These are phyloP conservation scores for Corydoras maculifer DNA, from an alignment of 2,113 vertebrate genomes.

Conservation along the genomic window DNA sequence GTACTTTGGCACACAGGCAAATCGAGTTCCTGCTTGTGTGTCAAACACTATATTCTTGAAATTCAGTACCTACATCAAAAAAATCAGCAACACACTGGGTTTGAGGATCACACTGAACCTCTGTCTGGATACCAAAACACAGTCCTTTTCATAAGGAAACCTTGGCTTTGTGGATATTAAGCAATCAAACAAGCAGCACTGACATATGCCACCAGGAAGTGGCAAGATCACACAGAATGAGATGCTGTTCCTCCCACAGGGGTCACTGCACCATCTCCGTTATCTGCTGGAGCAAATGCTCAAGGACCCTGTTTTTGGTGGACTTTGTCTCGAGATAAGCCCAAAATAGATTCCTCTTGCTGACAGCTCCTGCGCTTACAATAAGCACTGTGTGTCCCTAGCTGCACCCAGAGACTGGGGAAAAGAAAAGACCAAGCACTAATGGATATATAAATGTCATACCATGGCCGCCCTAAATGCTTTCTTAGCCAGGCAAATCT, in stretches of 20 bases:
- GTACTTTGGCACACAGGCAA: no score
- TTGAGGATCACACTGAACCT: no score
- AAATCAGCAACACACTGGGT: no score
- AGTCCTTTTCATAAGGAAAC: not conserved
- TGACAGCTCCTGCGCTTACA: conserved; percentile 53
- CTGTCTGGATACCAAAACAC: no score
- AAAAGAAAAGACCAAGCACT: conserved; percentile 12
- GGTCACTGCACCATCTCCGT: conserved; percentile 61
- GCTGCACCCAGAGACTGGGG: not conserved
- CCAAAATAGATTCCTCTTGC: conserved; percentile 59
- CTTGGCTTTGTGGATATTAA: not conserved
- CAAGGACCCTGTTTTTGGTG: conserved; percentile 50
- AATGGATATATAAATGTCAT: conserved; percentile 36
- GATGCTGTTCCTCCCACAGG: conserved; percentile 44
- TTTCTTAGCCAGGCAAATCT: conserved; percentile 27
- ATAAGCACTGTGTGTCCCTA: conserved; percentile 59
- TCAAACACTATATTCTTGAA: no score
- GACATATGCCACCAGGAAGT: not conserved
- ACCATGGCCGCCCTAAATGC: conserved; percentile 6
- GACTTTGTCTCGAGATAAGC: conserved; percentile 58
- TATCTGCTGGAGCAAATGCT: conserved; percentile 56
- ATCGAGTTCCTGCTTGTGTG: no score
- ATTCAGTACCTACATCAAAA: no score
- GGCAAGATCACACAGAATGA: not conserved
- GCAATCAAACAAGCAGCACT: not conserved